Evolutionary conservation across 1,140 invertebrate species (phyloP).

Genomic region (Streblospio benedicti): DNA sequence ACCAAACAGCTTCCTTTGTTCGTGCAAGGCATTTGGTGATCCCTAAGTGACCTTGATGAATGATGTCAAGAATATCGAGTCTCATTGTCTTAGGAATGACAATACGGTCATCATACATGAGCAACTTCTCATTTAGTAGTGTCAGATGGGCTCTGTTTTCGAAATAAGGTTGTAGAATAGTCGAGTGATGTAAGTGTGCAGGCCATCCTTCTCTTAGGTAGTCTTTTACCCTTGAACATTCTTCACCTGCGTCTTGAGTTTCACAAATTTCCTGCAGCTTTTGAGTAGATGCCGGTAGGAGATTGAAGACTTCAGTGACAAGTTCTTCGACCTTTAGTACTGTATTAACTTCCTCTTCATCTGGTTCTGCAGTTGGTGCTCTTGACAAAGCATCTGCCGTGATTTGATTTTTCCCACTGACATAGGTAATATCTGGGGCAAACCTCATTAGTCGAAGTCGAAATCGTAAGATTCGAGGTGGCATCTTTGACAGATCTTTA

Average conservation of each 20-base stretch:
- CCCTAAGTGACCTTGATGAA: conserved; percentile 19
- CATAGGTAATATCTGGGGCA: conserved; percentile 5
- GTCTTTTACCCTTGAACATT: too few relatives aligned
- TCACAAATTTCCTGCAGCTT: too few relatives aligned
- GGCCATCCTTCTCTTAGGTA: too few relatives aligned
- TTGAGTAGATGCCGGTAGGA: too few relatives aligned
- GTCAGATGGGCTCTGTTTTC: too few relatives aligned
- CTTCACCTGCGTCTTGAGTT: too few relatives aligned
- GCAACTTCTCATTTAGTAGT: too few relatives aligned
- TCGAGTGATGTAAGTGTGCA: too few relatives aligned
- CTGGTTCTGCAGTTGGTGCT: not conserved
- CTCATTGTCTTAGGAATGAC: conserved; percentile 7
- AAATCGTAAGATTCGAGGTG: conserved; percentile 5
- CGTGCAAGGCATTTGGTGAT: conserved; percentile 14
- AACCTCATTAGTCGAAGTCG: conserved; percentile 12
- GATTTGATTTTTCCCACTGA: conserved; percentile 11
- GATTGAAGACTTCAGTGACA: too few relatives aligned
- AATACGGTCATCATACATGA: too few relatives aligned
- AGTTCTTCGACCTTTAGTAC: too few relatives aligned
- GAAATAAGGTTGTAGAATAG: too few relatives aligned
- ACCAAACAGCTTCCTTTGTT: not conserved
- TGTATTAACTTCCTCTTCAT: not conserved
- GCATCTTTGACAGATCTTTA: conserved; percentile 18
- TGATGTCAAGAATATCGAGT: conserved; percentile 1
- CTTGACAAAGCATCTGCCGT: conserved; percentile 14